A percentile compares a stretch with the other conserved stretches of the same genome.
These are phyloP conservation scores for Vulpes vulpes DNA, from an alignment of 2,113 vertebrate genomes.

Conservation along the genomic window DNA sequence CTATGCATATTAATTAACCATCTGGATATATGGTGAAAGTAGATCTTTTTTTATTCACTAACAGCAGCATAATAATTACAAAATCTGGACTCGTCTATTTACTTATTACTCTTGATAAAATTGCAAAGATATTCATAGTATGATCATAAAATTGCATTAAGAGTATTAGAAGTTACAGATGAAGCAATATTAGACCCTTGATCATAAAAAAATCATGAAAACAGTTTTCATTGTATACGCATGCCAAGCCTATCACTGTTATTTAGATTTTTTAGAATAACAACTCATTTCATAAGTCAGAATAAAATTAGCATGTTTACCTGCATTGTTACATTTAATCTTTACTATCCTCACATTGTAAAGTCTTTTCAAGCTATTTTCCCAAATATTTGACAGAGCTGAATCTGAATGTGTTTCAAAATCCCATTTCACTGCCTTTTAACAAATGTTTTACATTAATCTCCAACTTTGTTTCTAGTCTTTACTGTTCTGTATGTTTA, in stretches of 20 bases:
- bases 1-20: not conserved
- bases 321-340: not conserved
- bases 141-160: not conserved
- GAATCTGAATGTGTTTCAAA: not conserved
- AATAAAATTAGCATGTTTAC: not conserved
- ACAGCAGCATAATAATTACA: not conserved
- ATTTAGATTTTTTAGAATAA: not conserved
- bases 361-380: not conserved
- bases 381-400: not conserved
- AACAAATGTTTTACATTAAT: not conserved
- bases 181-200: not conserved
- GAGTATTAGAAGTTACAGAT: not conserved
- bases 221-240: not conserved
- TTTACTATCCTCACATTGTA: not conserved
- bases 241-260: not conserved
- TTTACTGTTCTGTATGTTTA: not conserved
- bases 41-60: conserved; percentile 2
- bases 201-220: not conserved
- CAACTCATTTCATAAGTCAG: not conserved
- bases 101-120: not conserved
- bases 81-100: not conserved
- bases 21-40: not conserved
- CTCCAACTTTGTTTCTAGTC: not conserved
- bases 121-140: not conserved
- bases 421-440: not conserved